Evolutionary conservation across 2,888 invertebrate genomes (phyloP).

Genomic region (Ypsolopha scabrella): DNA sequence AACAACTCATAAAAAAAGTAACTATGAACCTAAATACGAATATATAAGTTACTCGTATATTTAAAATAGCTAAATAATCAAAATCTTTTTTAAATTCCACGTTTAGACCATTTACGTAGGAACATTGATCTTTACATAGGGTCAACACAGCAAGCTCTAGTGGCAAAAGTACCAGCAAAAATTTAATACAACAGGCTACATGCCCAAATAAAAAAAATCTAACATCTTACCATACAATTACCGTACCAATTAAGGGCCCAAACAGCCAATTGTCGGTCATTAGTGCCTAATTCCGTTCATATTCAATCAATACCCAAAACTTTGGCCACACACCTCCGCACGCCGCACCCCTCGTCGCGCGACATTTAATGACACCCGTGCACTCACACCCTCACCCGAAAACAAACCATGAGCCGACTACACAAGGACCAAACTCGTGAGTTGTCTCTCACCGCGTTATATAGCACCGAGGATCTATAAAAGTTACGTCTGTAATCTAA

Average conservation of each 20-base stretch:
- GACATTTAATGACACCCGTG: constrained; percentile 72
- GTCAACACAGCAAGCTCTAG: no score
- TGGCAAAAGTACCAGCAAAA: no score
- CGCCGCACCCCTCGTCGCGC: constrained; percentile 62
- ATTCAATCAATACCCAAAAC: constrained; percentile 72
- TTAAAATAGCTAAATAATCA: no score
- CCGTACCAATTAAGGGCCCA: constrained; percentile 34
- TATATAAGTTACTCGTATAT: no score
- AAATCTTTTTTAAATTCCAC: no score
- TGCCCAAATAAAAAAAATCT: neutral
- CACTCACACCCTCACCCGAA: constrained; percentile 42
- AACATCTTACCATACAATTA: neutral
- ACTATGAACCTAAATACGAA: no score
- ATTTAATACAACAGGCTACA: no score
- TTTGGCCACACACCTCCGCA: constrained; percentile 66
- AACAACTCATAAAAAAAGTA: no score
- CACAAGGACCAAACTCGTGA: constrained; percentile 51
- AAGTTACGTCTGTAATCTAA: constrained; percentile 72
- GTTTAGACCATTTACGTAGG: no score
- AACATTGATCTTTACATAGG: no score
- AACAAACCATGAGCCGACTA: constrained; percentile 40
- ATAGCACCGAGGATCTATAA: constrained; percentile 72
- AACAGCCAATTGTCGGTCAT: constrained; percentile 64
- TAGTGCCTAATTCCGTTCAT: constrained; percentile 67
- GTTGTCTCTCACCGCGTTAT: constrained; percentile 64